A percentile compares a stretch with the other conserved stretches of the same genome.
phyloP scores from a whole-genome alignment of 2,888 invertebrate genomes.

The Chaitophorus viminalis region DNA sequence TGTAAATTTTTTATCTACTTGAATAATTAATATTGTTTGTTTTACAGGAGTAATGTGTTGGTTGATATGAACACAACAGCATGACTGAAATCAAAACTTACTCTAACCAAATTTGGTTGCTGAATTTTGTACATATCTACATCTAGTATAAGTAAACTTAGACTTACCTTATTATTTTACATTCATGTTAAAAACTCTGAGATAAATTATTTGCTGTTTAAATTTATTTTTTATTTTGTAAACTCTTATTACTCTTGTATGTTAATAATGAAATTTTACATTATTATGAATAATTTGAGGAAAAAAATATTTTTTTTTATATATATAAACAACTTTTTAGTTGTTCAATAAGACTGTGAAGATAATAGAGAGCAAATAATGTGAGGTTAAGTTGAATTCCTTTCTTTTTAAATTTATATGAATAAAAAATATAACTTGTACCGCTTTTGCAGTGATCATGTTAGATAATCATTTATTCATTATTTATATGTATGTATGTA shows the following conservation, averaged over 20 bases:
- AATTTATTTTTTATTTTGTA: constrained; percentile 10
- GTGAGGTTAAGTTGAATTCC: constrained; percentile 48
- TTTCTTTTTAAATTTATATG: constrained; percentile 13
- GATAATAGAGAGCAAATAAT: constrained; percentile 55
- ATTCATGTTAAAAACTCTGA: not conserved
- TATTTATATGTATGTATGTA: constrained; percentile 33
- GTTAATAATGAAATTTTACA: constrained; percentile 1
- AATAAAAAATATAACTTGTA: constrained; percentile 39
- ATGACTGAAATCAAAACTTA: constrained; percentile 55
- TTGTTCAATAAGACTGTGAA: constrained; percentile 60
- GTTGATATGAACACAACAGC: constrained; percentile 10
- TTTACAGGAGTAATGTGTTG: constrained; percentile 40
- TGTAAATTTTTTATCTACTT: too few species aligned
- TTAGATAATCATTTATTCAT: constrained; percentile 52
- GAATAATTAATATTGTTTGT: not conserved
- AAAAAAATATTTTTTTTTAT: constrained; percentile 33
- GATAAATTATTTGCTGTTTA: constrained; percentile 8
- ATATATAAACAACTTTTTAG: constrained; percentile 35
- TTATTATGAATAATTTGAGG: constrained; percentile 31
- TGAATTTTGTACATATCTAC: constrained; percentile 59
- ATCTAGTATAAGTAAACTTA: constrained; percentile 8
- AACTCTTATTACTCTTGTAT: constrained; percentile 19
- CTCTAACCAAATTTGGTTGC: not conserved
- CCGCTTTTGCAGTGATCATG: constrained; percentile 53
- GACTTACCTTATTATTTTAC: constrained; percentile 5